phyloP scores from a whole-genome alignment of 2,797 vertebrate species.

The Gobio occitaniae region DNA sequence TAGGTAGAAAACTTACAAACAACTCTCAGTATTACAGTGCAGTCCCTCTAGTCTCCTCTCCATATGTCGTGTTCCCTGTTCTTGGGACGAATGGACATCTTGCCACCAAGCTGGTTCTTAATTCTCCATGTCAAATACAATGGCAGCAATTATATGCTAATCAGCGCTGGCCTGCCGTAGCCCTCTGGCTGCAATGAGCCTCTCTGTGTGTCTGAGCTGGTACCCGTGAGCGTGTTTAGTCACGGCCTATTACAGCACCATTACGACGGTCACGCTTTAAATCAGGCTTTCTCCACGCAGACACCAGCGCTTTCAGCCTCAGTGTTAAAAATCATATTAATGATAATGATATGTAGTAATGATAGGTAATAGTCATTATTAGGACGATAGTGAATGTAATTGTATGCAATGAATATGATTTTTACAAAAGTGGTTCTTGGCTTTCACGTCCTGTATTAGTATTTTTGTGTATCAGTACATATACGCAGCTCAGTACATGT shows the following conservation, averaged over 20 bases:
- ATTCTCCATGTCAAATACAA: conserved; percentile 87
- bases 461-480: not conserved
- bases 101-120: conserved; percentile 82
- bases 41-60: conserved; percentile 47
- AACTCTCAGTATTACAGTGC: conserved; percentile 11
- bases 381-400: conserved; percentile 43
- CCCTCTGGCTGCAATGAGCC: conserved; percentile 76
- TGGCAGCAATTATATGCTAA: conserved; percentile 93
- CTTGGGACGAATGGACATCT: conserved; percentile 79
- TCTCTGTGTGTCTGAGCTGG: conserved; percentile 80
- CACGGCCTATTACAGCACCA: conserved; percentile 83
- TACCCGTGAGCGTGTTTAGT: conserved; percentile 82
- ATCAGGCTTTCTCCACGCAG: conserved; percentile 70
- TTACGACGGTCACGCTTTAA: conserved; percentile 80
- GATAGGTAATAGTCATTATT: conserved; percentile 44
- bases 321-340: conserved; percentile 41
- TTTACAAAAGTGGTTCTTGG: not conserved
- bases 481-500: not conserved
- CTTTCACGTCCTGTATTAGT: not conserved
- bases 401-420: conserved; percentile 41
- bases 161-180: conserved; percentile 85
- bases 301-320: conserved; percentile 53
- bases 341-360: conserved; percentile 57
- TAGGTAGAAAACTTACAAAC: not conserved
- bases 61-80: conserved; percentile 51